Evolutionary conservation across 2,888 invertebrate species (phyloP).

Genomic region (Calliopum simillimum): DNA sequence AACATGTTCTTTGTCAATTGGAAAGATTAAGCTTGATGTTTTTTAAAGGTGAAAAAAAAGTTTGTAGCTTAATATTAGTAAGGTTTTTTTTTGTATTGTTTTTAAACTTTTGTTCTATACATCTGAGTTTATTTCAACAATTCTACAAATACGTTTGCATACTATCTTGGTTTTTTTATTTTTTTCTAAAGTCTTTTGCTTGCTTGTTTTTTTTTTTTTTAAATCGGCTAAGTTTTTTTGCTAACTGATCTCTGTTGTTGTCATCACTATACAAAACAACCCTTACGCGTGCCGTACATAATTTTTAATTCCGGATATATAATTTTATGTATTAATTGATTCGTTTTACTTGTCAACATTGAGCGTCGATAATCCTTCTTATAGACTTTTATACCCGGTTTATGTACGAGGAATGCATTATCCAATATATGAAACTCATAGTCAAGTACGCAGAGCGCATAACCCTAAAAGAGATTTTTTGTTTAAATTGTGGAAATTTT

Average conservation of each 20-base stretch:
- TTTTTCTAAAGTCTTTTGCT: conserved; percentile 27
- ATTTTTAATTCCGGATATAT: conserved; percentile 88
- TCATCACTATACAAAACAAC: conserved; percentile 80
- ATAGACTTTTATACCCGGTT: conserved; percentile 89
- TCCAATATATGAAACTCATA: conserved; percentile 94
- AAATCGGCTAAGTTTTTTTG: conserved; percentile 8
- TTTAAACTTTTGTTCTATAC: background rate
- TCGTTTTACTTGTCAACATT: conserved; percentile 80
- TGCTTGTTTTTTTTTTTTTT: conserved; percentile 16
- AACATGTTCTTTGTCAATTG: background rate
- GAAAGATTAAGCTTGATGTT: too few relatives aligned
- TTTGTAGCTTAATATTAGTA: too few relatives aligned
- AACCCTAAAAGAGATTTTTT: conserved; percentile 73
- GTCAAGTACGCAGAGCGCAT: conserved; percentile 88
- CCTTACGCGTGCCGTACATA: conserved; percentile 82
- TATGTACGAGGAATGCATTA: conserved; percentile 93
- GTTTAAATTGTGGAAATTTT: background rate
- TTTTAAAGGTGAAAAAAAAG: too few relatives aligned
- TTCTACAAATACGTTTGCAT: conserved; percentile 4
- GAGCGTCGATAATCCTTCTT: conserved; percentile 83
- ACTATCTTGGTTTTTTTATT: background rate
- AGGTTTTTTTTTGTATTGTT: background rate
- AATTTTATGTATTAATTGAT: conserved; percentile 80
- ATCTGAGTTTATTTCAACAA: conserved; percentile 3
- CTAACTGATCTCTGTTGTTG: conserved; percentile 41